Base-by-base conservation (phyloP, 2,888 invertebrate genomes). In the Mongoloraphidia duomilia region DNA sequence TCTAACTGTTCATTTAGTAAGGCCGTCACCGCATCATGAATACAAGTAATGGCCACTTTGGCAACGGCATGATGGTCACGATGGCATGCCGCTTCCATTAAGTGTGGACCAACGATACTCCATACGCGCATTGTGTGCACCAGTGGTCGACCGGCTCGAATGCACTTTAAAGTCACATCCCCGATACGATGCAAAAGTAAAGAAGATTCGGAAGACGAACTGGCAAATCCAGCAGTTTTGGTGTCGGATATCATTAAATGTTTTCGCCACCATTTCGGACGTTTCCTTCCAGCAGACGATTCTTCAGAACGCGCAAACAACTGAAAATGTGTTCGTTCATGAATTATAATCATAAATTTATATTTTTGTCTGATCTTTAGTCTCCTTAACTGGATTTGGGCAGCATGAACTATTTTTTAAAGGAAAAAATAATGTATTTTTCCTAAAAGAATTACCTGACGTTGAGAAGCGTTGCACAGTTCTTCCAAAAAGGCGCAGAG, bases 41-140 rank as follows among this genome's bases (percentile, higher is more conserved):
- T 85, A 59, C 90, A 90, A 56, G 86, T 82, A 34, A 95, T 89
- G 0, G 93, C 92, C 59, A 90, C 82, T 64, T 92, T 93, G 1
- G 91, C 90, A 49, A 94, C 86, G 49, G 81, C 78, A 33, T 85
- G 78, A 26, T 26, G 26, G 62, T 94, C 93, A 58, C 85, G 84
- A 66, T 93, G 91, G 57, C 93, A 92, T 2, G 93, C 90, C 17
- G 93, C 92, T 77, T 95, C 92, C 80, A 94, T 92, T 49, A 95
- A 82, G 66, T 95, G 93, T 0, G 91, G 88, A 1, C 92, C 90
- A 1, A 91, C 84, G 0, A 92, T 84, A 10, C 88, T 88, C 95
- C 95, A 96, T 17, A 86, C 81, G 56, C 86, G 83, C 80, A 96
- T 87, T 47, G 92, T 81, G 63, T 96, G 96, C 41, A 93, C 79